Percentiles rank a stretch among this genome's conserved stretches.
Evolutionary conservation across 2,113 vertebrate species (phyloP).

Genomic region (Indicator indicator): DNA sequence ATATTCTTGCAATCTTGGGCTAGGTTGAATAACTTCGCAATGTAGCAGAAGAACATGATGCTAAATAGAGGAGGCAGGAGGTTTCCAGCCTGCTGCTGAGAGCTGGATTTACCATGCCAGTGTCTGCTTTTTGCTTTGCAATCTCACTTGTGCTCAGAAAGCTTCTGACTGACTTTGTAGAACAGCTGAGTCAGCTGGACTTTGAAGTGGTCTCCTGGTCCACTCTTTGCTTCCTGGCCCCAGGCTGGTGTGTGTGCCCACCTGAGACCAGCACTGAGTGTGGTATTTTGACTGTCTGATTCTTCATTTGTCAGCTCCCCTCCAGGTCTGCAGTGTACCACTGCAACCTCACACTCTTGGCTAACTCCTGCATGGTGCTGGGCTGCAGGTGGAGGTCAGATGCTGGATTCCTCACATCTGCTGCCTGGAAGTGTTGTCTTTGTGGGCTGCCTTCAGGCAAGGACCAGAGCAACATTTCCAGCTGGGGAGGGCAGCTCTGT

Average conservation of each 20-base stretch:
- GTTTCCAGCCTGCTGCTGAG: not conserved
- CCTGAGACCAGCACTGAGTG: fast-evolving
- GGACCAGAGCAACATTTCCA: not conserved
- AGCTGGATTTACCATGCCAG: not conserved
- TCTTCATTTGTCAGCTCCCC: not conserved
- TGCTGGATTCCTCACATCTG: not conserved
- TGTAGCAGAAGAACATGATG: fast-evolving
- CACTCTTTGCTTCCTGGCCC: not conserved
- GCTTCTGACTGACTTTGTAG: not conserved
- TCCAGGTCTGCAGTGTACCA: fast-evolving
- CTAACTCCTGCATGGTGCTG: fast-evolving
- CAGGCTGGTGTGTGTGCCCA: fast-evolving
- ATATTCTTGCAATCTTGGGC: not conserved
- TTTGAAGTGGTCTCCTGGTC: not conserved
- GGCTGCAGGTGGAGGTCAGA: not conserved
- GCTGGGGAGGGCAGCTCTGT: not conserved
- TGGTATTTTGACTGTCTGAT: fast-evolving
- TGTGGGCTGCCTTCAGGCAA: fast-evolving
- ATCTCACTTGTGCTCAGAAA: not conserved
- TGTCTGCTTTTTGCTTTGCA: not conserved
- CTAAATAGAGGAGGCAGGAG: not conserved
- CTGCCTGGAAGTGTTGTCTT: not conserved
- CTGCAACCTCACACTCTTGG: fast-evolving
- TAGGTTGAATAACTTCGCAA: not conserved
- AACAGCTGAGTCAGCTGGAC: not conserved